Base-by-base conservation (phyloP, 2,113 vertebrate species). In the Centropristis striata region DNA sequence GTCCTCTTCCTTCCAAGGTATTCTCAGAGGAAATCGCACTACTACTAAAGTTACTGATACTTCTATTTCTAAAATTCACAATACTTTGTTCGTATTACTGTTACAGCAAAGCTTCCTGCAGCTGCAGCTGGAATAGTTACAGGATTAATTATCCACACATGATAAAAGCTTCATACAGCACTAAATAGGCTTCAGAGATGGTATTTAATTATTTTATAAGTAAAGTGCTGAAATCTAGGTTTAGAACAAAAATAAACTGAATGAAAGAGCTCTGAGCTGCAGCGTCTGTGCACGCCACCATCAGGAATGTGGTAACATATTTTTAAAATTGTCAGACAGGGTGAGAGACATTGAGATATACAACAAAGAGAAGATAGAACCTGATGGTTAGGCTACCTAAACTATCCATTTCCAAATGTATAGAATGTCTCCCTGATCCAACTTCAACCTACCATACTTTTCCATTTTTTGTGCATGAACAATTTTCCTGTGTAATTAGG, bases 1-100 rank as follows among this genome's bases (percentile, higher is more conserved):
- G 97, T 13, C 97, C 97, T 1, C 93, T 95, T 59, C 95, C 96
- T 10, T 97, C 97, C 84, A 99, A 99, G 93, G 92, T 93, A 79
- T 8, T 37, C 0, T 39, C 36, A 25, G 15, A 21, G 6, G 3
- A 64, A 55, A 46, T 60, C 14, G 20, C 23, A 47, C 1, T 2
- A 15, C 44, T 12, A 8, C 0, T 42, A 8, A 32, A 6, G 21
- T 7, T 44, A n/a, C 32, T 3, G n/a, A n/a, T n/a, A n/a, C n/a
- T n/a, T n/a, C n/a, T n/a, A n/a, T n/a, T n/a, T n/a, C n/a, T n/a
- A n/a, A 61, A 4, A 3, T 10, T 32, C 37, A 21, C 16, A 58
- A 15, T 37, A 25, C 36, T 36, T 21, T 15, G 37, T 39, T 44
- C 5, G 2, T 7, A 6, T 7, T 49, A 39, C 14, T 51, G n/a